phyloP scores from a whole-genome alignment of 2,113 vertebrate genomes.

The Microtus richardsoni region DNA sequence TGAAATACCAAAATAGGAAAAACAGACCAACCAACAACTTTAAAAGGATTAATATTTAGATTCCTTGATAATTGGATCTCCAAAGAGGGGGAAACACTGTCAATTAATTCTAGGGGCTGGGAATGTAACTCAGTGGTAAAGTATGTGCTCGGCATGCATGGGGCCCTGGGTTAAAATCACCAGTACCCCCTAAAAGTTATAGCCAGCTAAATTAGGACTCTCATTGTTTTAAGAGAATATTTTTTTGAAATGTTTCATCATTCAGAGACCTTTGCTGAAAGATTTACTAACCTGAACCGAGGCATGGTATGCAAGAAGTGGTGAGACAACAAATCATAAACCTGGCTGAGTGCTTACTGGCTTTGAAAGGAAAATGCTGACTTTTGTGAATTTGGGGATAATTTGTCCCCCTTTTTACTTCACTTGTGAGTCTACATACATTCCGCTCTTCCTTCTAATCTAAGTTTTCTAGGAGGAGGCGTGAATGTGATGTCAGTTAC shows the following conservation, averaged over 20 bases:
- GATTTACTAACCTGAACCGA: conserved; percentile 13
- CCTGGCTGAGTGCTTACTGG: background rate
- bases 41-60: conserved; percentile 6
- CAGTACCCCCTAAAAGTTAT: background rate
- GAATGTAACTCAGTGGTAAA: background rate
- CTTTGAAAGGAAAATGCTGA: background rate
- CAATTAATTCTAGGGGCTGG: background rate
- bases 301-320: background rate
- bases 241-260: background rate
- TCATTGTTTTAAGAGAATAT: background rate
- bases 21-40: background rate
- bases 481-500: background rate
- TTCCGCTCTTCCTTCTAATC: background rate
- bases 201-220: background rate
- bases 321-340: background rate
- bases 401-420: background rate
- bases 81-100: background rate
- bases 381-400: background rate
- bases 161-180: background rate
- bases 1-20: background rate
- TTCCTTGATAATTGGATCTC: background rate
- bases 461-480: background rate
- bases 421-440: background rate
- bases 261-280: conserved; percentile 42
- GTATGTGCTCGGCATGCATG: background rate